Evolutionary conservation across 2,888 invertebrate genomes (phyloP).

Genomic region (Mimas tiliae): DNA sequence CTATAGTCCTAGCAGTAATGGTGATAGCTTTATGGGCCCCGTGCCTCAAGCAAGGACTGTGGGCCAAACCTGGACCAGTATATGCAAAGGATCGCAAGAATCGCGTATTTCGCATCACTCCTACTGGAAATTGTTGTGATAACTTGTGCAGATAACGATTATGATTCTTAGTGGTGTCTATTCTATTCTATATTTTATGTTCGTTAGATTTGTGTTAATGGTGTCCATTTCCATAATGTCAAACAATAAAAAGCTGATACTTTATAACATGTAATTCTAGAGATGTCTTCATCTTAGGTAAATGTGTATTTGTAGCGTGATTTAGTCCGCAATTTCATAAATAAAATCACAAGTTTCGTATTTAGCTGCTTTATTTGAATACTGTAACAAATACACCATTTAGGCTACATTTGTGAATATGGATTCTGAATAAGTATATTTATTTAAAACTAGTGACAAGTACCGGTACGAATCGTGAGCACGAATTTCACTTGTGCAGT

Average conservation of each 20-base stretch:
- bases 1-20: conserved; percentile 46
- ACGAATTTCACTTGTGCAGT: too few species aligned
- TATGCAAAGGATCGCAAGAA: conserved; percentile 64
- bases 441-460: background rate
- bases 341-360: background rate
- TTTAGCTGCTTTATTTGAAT: background rate
- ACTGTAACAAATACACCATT: background rate
- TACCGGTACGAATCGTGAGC: too few species aligned
- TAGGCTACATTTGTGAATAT: background rate
- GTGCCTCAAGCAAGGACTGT: conserved; percentile 56
- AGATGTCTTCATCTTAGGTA: background rate
- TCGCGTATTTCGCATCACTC: conserved; percentile 56
- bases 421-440: background rate
- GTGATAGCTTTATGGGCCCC: conserved; percentile 60
- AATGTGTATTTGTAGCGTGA: background rate
- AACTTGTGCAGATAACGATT: conserved; percentile 34
- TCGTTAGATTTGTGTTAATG: too few species aligned
- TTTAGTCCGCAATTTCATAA: background rate
- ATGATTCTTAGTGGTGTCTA: background rate
- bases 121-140: conserved; percentile 59
- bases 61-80: conserved; percentile 51
- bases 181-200: too few species aligned
- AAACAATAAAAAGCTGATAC: too few species aligned
- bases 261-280: too few species aligned
- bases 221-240: too few species aligned